These are phyloP conservation scores for Xenus cinereus DNA, from an alignment of 2,113 vertebrate species.

Conservation along the genomic window DNA sequence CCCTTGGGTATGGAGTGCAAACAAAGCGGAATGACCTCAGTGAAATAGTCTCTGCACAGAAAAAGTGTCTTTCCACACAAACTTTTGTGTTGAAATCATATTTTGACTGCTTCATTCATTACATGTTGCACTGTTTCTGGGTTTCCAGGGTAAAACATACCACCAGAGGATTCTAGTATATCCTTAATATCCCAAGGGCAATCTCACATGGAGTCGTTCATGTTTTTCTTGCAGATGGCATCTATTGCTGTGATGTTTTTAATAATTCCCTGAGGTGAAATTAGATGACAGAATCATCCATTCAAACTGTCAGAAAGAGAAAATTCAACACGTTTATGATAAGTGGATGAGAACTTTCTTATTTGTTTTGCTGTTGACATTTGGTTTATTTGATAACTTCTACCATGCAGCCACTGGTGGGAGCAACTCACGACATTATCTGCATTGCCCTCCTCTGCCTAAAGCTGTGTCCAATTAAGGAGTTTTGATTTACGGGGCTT, in stretches of 20 bases:
- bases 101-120: not conserved
- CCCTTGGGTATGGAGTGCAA: not conserved
- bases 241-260: not conserved
- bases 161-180: not conserved
- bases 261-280: slow-evolving; percentile 23
- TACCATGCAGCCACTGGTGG: fast-evolving
- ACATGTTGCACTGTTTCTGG: not conserved
- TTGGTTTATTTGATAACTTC: not conserved
- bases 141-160: not conserved
- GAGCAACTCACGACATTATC: not conserved
- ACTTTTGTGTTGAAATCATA: not conserved
- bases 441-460: not conserved
- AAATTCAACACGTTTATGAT: not conserved
- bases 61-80: not conserved
- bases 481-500: not conserved
- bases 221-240: not conserved
- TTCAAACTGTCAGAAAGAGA: not conserved
- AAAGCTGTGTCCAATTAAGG: not conserved
- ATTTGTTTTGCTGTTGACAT: not conserved
- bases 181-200: not conserved
- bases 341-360: not conserved
- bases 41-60: not conserved
- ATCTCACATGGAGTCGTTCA: not conserved
- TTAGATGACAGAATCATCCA: not conserved
- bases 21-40: not conserved